phyloP scores from a whole-genome alignment of 2,113 vertebrate species.

The Dicrurus megarhynchus region DNA sequence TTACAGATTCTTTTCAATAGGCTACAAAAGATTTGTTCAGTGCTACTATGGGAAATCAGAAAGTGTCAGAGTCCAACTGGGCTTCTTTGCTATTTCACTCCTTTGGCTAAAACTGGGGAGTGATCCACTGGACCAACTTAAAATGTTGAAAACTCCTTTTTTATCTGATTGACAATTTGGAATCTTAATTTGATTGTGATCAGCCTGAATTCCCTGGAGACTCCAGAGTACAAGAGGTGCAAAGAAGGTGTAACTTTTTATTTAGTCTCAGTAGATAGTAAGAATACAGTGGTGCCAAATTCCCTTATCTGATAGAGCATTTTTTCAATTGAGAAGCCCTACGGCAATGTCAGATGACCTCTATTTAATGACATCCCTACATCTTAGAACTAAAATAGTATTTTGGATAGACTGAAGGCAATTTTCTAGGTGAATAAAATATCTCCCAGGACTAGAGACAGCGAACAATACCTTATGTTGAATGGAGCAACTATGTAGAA shows the following conservation, averaged over 20 bases:
- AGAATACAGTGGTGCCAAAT: neutral
- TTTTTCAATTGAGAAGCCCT: conserved; percentile 21
- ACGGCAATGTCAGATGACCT: neutral
- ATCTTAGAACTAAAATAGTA: conserved; percentile 38
- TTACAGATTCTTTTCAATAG: neutral
- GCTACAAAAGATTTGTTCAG: conserved; percentile 8
- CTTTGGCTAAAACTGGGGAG: neutral
- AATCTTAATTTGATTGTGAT: neutral
- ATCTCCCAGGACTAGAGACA: neutral
- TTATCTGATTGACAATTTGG: neutral
- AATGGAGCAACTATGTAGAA: conserved; percentile 1
- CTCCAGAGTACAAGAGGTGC: neutral
- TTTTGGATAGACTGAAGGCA: neutral
- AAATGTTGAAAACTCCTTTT: neutral
- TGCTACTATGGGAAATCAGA: neutral
- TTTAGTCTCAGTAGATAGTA: neutral
- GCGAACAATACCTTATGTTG: neutral
- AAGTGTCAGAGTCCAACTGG: neutral
- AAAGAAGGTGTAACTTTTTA: neutral
- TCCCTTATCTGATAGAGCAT: neutral
- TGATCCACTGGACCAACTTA: neutral
- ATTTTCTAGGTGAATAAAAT: conserved; percentile 22
- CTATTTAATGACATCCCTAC: conserved; percentile 25
- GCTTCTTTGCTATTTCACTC: neutral
- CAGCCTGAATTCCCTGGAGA: neutral